Conservation (phyloP, 1,140 invertebrate species). For the Leptopilina clavipes region DNA sequence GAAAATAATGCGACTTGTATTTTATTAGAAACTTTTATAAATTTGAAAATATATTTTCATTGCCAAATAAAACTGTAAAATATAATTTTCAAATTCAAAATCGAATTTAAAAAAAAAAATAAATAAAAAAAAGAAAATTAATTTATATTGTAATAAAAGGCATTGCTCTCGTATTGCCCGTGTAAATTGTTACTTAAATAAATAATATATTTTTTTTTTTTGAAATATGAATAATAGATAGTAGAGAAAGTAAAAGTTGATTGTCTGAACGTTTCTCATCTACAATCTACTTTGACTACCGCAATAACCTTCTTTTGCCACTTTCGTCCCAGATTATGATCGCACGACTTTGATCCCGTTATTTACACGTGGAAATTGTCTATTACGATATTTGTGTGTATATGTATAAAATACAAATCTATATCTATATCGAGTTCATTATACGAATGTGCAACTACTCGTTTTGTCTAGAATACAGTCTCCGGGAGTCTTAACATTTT, state of each 20-base stretch:
- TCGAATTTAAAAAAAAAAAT: too few relatives aligned
- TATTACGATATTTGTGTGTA: conserved; percentile 27
- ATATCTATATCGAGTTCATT: background rate
- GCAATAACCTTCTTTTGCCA: background rate
- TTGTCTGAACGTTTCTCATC: background rate
- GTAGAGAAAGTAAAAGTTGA: background rate
- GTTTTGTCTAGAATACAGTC: conserved; percentile 23
- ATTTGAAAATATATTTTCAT: too few relatives aligned
- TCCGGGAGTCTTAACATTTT: background rate
- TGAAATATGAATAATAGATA: background rate
- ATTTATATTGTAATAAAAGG: too few relatives aligned
- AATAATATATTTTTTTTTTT: too few relatives aligned
- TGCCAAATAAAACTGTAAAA: too few relatives aligned
- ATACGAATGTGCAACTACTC: conserved; percentile 13
- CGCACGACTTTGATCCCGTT: conserved; percentile 42
- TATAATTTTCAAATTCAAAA: too few relatives aligned
- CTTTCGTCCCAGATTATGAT: conserved; percentile 23
- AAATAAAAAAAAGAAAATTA: too few relatives aligned
- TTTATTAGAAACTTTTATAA: too few relatives aligned
- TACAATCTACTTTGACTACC: background rate
- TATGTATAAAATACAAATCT: background rate
- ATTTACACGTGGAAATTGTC: conserved; percentile 27
- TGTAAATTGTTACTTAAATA: too few relatives aligned
- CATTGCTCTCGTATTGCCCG: too few relatives aligned
- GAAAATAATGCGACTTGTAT: too few relatives aligned